These are phyloP conservation scores for Idaea straminata DNA, from an alignment of 2,888 invertebrate species.

Conservation along the genomic window DNA sequence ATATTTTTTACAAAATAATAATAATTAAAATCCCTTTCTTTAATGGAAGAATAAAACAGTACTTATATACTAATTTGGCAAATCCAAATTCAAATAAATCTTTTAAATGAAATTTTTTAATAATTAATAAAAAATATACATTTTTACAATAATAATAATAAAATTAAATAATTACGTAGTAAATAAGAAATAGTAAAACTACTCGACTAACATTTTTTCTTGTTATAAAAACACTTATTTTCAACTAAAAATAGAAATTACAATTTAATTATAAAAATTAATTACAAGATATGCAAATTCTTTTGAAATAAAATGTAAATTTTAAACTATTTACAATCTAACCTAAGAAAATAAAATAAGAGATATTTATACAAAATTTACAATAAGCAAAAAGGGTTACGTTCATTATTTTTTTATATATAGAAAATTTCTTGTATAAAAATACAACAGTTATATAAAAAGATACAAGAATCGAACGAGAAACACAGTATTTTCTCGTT, in stretches of 20 bases:
- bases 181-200: conserved; percentile 43
- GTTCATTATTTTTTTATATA: conserved; percentile 23
- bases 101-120: conserved; percentile 66
- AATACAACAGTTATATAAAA: conserved; percentile 29
- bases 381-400: conserved; percentile 42
- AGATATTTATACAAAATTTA: conserved; percentile 65
- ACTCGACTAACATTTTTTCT: conserved; percentile 49
- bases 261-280: conserved; percentile 34
- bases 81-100: conserved; percentile 71
- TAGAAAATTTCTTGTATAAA: conserved; percentile 28
- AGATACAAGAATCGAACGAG: conserved; percentile 14
- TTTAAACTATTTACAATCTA: conserved; percentile 67
- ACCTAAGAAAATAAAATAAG: conserved; percentile 48
- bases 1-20: conserved; percentile 76
- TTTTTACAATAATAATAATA: conserved; percentile 70
- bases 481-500: conserved; percentile 21
- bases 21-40: conserved; percentile 58
- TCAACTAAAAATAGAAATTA: conserved; percentile 51
- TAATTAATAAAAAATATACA: conserved; percentile 69
- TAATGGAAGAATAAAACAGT: conserved; percentile 75
- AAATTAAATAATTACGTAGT: conserved; percentile 52
- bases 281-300: conserved; percentile 64
- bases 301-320: conserved; percentile 51
- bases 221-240: conserved; percentile 69
- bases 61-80: conserved; percentile 77